These are phyloP conservation scores for Mycogona germanica DNA, from an alignment of 2,888 invertebrate species.

Conservation along the genomic window DNA sequence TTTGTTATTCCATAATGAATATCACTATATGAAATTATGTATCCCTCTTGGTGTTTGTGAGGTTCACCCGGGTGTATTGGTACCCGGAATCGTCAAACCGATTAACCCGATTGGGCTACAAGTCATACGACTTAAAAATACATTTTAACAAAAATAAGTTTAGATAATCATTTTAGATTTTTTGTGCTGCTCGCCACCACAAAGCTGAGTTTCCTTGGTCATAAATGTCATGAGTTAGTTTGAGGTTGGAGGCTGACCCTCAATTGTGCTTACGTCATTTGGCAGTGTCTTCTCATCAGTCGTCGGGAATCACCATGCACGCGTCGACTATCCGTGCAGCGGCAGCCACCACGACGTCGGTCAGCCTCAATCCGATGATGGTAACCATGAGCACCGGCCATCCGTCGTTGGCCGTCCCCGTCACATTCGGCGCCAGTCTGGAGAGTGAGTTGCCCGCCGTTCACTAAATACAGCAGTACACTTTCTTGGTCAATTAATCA, in stretches of 20 bases:
- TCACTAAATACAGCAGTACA: neutral
- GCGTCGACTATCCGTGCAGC: conserved; percentile 1
- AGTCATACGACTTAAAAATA: too few relatives aligned
- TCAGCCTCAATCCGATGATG: conserved; percentile 16
- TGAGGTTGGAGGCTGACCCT: too few relatives aligned
- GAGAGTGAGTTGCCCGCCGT: conserved; percentile 1
- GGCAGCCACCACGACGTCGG: neutral
- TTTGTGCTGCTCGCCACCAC: neutral
- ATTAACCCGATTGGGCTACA: too few relatives aligned
- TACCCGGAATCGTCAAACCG: too few relatives aligned
- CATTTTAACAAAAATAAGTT: too few relatives aligned
- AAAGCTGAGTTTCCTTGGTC: neutral
- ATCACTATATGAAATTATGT: too few relatives aligned
- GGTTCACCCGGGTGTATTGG: too few relatives aligned
- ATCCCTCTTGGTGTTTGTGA: too few relatives aligned
- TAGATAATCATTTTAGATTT: too few relatives aligned
- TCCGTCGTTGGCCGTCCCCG: conserved; percentile 8
- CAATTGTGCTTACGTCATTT: too few relatives aligned
- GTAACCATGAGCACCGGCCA: conserved; percentile 14
- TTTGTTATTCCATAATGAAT: too few relatives aligned
- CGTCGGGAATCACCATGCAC: conserved; percentile 8
- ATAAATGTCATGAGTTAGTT: neutral
- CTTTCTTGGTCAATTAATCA: too few relatives aligned
- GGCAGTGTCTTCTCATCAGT: conserved; percentile 11
- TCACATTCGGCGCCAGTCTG: neutral